Base-by-base conservation (phyloP, 2,113 vertebrate genomes). In the Anseranas semipalmata region DNA sequence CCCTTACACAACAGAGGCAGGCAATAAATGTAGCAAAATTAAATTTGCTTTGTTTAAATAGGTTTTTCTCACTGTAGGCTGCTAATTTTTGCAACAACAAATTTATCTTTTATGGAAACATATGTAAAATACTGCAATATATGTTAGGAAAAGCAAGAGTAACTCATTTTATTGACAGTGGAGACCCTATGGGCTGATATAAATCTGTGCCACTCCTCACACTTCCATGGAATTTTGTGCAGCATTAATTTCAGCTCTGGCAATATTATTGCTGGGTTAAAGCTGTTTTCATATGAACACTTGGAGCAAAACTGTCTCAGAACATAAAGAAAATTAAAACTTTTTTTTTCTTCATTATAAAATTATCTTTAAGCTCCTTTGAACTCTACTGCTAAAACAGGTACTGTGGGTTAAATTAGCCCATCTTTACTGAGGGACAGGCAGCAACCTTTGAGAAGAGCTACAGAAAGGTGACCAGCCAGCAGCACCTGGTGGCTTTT, bases 121-220 rank as follows among this genome's bases (percentile, higher is more conserved):
- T 25, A 37, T 6, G 6, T 37, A 56, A 91, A 52, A 32, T 15
- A 18, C 7, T 2, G 2, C 21, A 68, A 33, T 7, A 58, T 28
- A 9, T 7, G 5, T 37, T 12, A 28, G 3, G 7, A 27, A 74
- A 65, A 66, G 28, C 30, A 80, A 28, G 30, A 66, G 33, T 35
- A 63, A 56, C 25, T 76, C 2, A 0, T 27, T 77, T 71, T 66
- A 21, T 45, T 53, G 12, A 16, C 4, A 48, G 32, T 1, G 3
- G 21, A 41, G 41, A 72, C 30, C 30, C 32, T 37, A 55, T 8
- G 7, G 12, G 48, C 37, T 68, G 56, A 16, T 21, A 65, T 5
- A 35, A 81, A 74, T 15, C 63, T 37, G 12, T 65, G 45, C 11
- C 37, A 27, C 12, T 16, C 20, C 58, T 46, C 55, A 28, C 18